phyloP scores from a whole-genome alignment of 2,113 vertebrate species.

The Pachypanchax playfairii region DNA sequence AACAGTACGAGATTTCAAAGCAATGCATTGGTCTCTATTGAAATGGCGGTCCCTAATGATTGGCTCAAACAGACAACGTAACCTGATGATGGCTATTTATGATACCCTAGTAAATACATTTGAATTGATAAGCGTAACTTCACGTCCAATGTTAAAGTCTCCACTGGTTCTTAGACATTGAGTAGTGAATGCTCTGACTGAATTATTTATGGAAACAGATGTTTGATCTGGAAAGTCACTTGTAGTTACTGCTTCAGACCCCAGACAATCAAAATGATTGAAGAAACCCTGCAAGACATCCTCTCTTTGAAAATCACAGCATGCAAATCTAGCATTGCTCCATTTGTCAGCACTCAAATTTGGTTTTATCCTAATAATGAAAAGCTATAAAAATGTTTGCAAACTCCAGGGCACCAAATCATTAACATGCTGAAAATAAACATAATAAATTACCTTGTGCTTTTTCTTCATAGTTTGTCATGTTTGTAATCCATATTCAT shows the following conservation, averaged over 20 bases:
- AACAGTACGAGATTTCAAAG: too few relatives aligned
- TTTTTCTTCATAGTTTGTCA: slow-evolving; percentile 45
- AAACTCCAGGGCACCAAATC: slow-evolving; percentile 36
- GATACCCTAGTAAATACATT: background rate
- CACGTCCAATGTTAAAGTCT: background rate
- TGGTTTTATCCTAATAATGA: slow-evolving; percentile 47
- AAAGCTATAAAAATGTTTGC: slow-evolving; percentile 27
- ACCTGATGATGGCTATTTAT: background rate
- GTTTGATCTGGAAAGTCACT: slow-evolving; percentile 47
- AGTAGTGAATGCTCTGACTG: slow-evolving; percentile 4
- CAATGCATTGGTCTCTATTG: too few relatives aligned
- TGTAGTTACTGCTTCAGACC: slow-evolving; percentile 6
- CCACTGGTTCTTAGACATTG: background rate
- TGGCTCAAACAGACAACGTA: too few relatives aligned
- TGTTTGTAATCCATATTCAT: slow-evolving; percentile 63
- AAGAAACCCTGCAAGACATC: background rate
- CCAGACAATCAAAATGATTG: background rate
- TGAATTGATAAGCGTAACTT: background rate
- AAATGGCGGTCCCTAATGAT: too few relatives aligned
- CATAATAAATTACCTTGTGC: slow-evolving; percentile 35
- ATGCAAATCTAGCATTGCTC: slow-evolving; percentile 8
- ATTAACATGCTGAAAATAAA: slow-evolving; percentile 60
- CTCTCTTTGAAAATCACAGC: background rate
- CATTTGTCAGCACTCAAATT: slow-evolving; percentile 15
- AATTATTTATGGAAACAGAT: slow-evolving; percentile 6